These are phyloP conservation scores for Bothrops jararaca DNA, from an alignment of 2,113 vertebrate species.

Conservation along the genomic window DNA sequence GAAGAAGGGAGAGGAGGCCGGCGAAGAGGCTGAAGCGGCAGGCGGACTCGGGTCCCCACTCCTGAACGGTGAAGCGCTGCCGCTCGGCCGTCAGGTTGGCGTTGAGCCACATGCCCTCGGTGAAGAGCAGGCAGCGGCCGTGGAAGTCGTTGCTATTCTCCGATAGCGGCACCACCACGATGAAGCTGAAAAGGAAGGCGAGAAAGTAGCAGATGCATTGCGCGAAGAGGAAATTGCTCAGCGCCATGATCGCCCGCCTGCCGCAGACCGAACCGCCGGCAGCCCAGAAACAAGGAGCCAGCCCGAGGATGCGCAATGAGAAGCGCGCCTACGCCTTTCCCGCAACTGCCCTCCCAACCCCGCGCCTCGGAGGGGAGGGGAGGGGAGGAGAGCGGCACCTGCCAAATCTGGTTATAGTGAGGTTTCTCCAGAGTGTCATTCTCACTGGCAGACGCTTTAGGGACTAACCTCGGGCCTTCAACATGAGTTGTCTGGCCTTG, in stretches of 20 bases:
- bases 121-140: conserved; percentile 92
- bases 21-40: conserved; percentile 94
- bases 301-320: conserved; percentile 50
- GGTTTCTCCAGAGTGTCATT: not conserved
- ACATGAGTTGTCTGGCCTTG: not conserved
- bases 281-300: not conserved
- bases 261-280: not conserved
- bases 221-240: conserved; percentile 83
- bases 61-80: conserved; percentile 93
- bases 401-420: not conserved
- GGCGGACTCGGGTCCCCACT: conserved; percentile 91
- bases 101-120: conserved; percentile 94
- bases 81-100: conserved; percentile 92
- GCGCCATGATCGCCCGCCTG: conserved; percentile 80
- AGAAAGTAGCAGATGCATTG: conserved; percentile 90
- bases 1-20: conserved; percentile 86
- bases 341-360: not conserved
- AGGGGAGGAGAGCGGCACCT: not conserved
- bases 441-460: not conserved
- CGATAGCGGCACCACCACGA: conserved; percentile 89
- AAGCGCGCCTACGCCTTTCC: not conserved
- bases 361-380: too few relatives aligned
- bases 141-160: conserved; percentile 91
- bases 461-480: not conserved
- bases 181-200: conserved; percentile 90